phyloP scores from a whole-genome alignment of 2,113 vertebrate species.

The Oxygymnocypris stewartii region DNA sequence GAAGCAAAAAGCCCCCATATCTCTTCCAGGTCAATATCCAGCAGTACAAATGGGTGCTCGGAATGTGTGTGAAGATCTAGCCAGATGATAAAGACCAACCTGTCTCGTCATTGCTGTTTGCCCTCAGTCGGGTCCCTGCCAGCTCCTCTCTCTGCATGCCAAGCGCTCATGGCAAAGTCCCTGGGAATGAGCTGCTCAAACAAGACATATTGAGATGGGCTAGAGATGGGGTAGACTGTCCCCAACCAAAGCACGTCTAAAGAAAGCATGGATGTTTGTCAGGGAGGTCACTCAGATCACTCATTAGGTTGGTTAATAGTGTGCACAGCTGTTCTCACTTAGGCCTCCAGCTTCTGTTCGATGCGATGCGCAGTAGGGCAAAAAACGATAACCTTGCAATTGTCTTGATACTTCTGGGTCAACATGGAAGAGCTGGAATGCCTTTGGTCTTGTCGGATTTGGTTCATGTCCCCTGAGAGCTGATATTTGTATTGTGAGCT shows the following conservation, averaged over 20 bases:
- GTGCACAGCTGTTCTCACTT: constrained; percentile 29
- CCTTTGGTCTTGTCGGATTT: constrained; percentile 67
- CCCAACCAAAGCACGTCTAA: constrained; percentile 6
- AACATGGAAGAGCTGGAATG: constrained; percentile 57
- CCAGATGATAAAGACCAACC: constrained; percentile 44
- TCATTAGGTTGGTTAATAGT: constrained; percentile 49
- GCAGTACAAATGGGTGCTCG: constrained; percentile 67
- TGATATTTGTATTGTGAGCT: constrained; percentile 71
- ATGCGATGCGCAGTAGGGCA: neutral
- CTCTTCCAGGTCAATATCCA: constrained; percentile 47
- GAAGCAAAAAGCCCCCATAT: constrained; percentile 30
- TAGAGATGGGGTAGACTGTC: too few species aligned
- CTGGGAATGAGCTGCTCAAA: constrained; percentile 40
- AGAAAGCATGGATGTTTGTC: constrained; percentile 16
- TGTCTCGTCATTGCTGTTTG: constrained; percentile 30
- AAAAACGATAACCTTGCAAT: constrained; percentile 19
- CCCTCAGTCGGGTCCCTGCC: constrained; percentile 52
- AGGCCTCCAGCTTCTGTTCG: neutral
- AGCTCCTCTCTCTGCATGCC: constrained; percentile 42
- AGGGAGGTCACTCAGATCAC: constrained; percentile 21
- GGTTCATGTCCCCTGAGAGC: constrained; percentile 63
- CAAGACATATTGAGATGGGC: constrained; percentile 10
- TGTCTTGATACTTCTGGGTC: constrained; percentile 59
- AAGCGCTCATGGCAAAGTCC: constrained; percentile 5
- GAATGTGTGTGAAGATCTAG: constrained; percentile 50